Evolutionary conservation across 2,797 vertebrate species (phyloP).

Genomic region (Sebastes trivittatus): DNA sequence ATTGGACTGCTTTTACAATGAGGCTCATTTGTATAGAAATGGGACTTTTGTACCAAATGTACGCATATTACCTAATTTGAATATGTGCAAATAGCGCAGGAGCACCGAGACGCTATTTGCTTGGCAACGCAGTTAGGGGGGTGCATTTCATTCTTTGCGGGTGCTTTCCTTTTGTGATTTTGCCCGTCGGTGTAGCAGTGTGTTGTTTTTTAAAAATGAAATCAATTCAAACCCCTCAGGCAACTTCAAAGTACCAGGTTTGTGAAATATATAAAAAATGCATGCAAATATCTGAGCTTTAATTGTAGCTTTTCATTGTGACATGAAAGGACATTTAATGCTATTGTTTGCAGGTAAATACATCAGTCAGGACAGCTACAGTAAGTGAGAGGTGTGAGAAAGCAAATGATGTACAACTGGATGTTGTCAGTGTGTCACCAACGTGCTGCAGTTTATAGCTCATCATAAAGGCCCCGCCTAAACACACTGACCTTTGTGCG

Average conservation of each 20-base stretch:
- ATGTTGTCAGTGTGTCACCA: slow-evolving; percentile 2
- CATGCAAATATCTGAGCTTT: neutral
- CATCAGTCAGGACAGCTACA: neutral
- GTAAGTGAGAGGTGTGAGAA: neutral
- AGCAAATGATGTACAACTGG: neutral
- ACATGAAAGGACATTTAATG: neutral
- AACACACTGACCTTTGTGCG: slow-evolving; percentile 74
- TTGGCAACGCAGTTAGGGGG: neutral
- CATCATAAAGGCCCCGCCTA: slow-evolving; percentile 44
- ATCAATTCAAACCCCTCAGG: neutral
- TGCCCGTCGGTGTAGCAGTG: neutral
- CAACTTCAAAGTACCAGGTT: neutral
- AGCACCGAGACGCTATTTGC: neutral
- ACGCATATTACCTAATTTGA: neutral
- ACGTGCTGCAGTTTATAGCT: slow-evolving; percentile 33
- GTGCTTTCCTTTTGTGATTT: neutral
- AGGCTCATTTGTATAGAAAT: neutral
- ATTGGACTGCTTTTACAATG: neutral
- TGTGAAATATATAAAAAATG: neutral
- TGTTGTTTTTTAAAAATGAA: neutral
- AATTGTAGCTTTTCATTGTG: neutral
- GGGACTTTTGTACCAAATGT: neutral
- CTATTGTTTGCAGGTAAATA: neutral
- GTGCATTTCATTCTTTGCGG: neutral
- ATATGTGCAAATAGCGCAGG: neutral